These are phyloP conservation scores for Poliocrania exsul DNA, from an alignment of 2,797 vertebrate species.

Conservation along the genomic window DNA sequence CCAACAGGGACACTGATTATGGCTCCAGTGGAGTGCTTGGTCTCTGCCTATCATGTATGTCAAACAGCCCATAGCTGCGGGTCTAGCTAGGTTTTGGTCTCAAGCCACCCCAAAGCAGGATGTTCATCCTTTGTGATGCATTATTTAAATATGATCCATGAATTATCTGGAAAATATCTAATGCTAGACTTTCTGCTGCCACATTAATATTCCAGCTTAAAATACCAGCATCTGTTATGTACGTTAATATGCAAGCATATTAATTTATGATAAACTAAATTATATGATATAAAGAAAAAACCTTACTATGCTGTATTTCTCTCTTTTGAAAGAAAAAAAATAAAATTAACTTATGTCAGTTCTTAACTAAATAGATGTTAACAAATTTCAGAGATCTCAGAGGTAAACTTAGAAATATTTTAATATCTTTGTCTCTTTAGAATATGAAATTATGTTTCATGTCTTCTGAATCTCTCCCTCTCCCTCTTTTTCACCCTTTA, in stretches of 20 bases:
- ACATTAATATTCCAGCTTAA: neutral
- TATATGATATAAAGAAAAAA: neutral
- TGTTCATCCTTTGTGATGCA: neutral
- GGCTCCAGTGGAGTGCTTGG: rapidly evolving
- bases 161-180: neutral
- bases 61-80: neutral
- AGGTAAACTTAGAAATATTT: neutral
- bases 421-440: neutral
- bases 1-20: neutral
- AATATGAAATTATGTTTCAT: neutral
- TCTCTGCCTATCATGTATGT: neutral
- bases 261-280: neutral
- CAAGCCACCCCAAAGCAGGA: neutral
- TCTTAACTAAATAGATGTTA: neutral
- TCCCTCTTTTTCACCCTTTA: neutral
- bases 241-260: neutral
- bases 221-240: neutral
- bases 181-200: neutral
- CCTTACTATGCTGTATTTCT: neutral
- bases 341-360: neutral
- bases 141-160: neutral
- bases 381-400: neutral
- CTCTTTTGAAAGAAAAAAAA: neutral
- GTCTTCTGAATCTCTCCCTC: neutral
- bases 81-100: neutral